A percentile compares a stretch with the other conserved stretches of the same genome.
phyloP scores from a whole-genome alignment of 2,888 invertebrate species.

The Syrista parreyssii region DNA sequence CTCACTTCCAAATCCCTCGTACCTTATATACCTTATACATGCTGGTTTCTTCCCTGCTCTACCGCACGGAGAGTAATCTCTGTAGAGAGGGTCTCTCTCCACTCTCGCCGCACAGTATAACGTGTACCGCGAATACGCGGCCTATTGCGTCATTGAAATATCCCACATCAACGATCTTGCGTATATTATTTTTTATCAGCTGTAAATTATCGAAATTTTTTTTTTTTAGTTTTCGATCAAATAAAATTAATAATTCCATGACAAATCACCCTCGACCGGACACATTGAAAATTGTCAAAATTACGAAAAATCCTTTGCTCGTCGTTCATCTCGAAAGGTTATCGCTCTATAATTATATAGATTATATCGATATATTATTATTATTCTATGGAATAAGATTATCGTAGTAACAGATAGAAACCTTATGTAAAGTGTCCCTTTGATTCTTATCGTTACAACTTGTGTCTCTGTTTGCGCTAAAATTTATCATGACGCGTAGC shows the following conservation, averaged over 20 bases:
- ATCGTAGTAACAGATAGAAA: background rate
- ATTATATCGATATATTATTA: too few species aligned
- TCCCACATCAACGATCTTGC: background rate
- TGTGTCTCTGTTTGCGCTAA: too few species aligned
- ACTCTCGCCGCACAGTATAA: background rate
- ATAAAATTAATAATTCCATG: background rate
- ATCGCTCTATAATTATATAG: background rate
- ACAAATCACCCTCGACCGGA: background rate
- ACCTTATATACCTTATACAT: conserved; percentile 7
- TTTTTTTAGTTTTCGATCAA: background rate
- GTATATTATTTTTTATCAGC: background rate
- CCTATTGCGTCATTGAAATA: background rate
- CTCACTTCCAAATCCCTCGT: conserved; percentile 30
- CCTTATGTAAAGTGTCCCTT: too few species aligned
- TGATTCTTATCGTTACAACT: too few species aligned
- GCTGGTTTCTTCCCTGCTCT: background rate
- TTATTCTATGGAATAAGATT: too few species aligned
- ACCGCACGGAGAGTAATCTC: background rate
- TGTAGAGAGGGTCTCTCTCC: background rate
- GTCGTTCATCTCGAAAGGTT: background rate
- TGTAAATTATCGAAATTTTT: background rate
- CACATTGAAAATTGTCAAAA: background rate
- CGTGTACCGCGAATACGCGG: background rate
- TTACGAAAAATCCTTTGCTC: background rate
- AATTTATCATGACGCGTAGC: too few species aligned